These are phyloP conservation scores for Onychostoma macrolepis DNA, from an alignment of 2,113 vertebrate species.

Conservation along the genomic window DNA sequence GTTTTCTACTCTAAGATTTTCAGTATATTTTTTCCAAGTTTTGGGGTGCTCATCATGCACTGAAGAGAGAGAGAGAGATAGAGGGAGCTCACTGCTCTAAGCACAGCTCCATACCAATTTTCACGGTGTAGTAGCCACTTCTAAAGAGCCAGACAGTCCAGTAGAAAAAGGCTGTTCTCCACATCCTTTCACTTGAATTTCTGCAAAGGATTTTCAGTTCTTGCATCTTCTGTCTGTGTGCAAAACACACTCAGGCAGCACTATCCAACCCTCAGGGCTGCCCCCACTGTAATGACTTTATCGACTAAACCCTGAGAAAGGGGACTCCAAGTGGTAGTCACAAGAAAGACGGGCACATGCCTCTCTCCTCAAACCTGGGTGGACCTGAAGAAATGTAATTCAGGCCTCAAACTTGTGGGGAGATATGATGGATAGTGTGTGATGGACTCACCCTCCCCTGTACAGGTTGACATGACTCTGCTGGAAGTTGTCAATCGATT, in stretches of 20 bases:
- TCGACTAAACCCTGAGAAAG: neutral
- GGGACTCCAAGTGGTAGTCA: neutral
- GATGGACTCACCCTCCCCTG: neutral
- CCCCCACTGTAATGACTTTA: neutral
- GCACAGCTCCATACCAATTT: neutral
- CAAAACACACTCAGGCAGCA: neutral
- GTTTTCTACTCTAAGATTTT: neutral
- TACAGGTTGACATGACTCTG: constrained; percentile 63
- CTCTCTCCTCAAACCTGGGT: constrained; percentile 1
- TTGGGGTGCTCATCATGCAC: too few species aligned
- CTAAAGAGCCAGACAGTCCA: neutral
- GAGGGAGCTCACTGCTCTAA: too few species aligned
- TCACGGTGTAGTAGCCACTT: neutral
- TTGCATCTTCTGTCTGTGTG: neutral
- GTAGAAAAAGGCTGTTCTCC: neutral
- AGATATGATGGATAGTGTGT: too few species aligned
- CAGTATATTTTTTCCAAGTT: neutral
- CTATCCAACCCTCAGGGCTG: neutral
- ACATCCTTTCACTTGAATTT: neutral
- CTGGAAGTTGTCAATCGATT: neutral
- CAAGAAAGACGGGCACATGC: neutral
- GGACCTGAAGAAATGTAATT: neutral
- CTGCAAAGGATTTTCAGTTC: neutral
- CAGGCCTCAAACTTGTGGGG: neutral
- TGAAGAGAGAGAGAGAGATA: too few species aligned